A percentile compares a stretch with the other conserved stretches of the same genome.
phyloP scores from a whole-genome alignment of 2,797 vertebrate genomes.

The Paguma larvata region DNA sequence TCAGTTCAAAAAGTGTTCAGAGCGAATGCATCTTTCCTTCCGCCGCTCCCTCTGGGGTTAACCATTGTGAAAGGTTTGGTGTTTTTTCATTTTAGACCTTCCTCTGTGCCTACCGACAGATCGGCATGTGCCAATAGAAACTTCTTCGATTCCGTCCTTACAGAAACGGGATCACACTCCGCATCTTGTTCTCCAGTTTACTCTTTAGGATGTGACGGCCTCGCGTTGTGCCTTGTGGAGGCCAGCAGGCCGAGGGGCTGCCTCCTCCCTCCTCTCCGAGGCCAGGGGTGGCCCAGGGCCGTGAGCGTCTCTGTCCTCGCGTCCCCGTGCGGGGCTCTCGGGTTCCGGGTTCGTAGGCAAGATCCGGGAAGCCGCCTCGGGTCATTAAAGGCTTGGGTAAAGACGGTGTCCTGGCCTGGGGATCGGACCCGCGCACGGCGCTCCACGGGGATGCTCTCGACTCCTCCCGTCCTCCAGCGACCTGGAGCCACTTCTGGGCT shows the following conservation, averaged over 20 bases:
- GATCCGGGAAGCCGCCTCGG: background rate
- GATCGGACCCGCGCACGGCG: too few species aligned
- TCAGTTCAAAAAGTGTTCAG: background rate
- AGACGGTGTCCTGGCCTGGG: too few species aligned
- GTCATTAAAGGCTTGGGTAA: background rate
- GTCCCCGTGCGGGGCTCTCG: too few species aligned
- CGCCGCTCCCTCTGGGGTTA: background rate
- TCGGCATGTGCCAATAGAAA: background rate
- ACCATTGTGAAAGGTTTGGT: background rate
- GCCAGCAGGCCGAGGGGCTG: background rate
- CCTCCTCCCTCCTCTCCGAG: background rate
- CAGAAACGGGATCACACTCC: fast-evolving
- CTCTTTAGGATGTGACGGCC: background rate
- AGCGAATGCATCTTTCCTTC: fast-evolving
- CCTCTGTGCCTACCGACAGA: background rate
- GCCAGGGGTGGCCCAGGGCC: fast-evolving
- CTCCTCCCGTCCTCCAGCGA: background rate
- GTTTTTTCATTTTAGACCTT: background rate
- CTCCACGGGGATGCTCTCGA: background rate
- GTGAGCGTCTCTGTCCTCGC: background rate
- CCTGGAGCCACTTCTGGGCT: background rate
- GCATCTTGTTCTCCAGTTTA: background rate
- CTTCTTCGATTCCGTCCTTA: background rate
- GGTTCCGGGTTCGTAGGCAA: background rate
- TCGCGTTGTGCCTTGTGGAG: fast-evolving